phyloP scores from a whole-genome alignment of 2,888 invertebrate species.

The Chymomyza procnemis region DNA sequence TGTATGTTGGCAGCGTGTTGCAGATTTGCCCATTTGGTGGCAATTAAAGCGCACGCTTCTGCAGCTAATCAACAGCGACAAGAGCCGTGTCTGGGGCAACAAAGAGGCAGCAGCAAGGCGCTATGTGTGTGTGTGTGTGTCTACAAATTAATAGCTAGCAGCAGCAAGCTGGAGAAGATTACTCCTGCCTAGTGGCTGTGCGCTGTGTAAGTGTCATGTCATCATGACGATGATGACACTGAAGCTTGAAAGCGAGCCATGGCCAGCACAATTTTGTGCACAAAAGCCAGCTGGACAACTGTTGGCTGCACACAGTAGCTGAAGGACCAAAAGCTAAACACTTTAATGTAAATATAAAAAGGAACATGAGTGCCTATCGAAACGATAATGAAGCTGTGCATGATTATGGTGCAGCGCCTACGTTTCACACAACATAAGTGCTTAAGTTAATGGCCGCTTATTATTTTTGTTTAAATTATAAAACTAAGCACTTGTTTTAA shows the following conservation, averaged over 20 bases:
- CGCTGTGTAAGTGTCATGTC: slow-evolving; percentile 71
- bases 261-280: slow-evolving; percentile 66
- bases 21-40: slow-evolving; percentile 67
- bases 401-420: not conserved
- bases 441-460: not conserved
- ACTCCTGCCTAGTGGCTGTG: not conserved
- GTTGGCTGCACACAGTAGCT: slow-evolving; percentile 41
- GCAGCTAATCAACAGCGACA: slow-evolving; percentile 70
- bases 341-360: not conserved
- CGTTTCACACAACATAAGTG: not conserved
- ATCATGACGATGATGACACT: slow-evolving; percentile 69
- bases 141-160: slow-evolving; percentile 72
- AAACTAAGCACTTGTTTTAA: not conserved
- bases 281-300: slow-evolving; percentile 26
- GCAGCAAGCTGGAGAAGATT: slow-evolving; percentile 40
- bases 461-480: slow-evolving; percentile 50
- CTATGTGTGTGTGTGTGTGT: slow-evolving; percentile 62
- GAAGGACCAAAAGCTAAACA: not conserved
- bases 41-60: slow-evolving; percentile 73
- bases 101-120: slow-evolving; percentile 57
- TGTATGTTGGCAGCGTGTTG: slow-evolving; percentile 57
- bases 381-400: not conserved
- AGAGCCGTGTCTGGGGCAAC: slow-evolving; percentile 26
- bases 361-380: not conserved
- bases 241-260: slow-evolving; percentile 38